Evolutionary conservation across 2,888 invertebrate genomes (phyloP).

Genomic region (Drosophila tanythrix): DNA sequence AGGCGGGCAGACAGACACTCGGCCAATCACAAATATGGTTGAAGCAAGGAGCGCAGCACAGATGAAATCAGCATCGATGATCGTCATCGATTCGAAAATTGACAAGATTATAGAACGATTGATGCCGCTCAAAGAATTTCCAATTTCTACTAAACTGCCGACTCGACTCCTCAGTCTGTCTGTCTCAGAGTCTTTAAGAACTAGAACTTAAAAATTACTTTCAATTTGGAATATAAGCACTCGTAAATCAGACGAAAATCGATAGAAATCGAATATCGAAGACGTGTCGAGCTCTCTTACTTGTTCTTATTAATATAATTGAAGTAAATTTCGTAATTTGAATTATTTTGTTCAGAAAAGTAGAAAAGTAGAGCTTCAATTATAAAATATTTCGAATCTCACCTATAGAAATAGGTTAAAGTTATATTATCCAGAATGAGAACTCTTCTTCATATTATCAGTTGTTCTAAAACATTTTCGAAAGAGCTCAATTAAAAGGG

Average conservation of each 20-base stretch:
- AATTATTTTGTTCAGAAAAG: not conserved
- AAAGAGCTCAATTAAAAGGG: not conserved
- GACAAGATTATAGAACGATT: not conserved
- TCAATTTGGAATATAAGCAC: not conserved
- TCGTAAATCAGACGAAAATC: not conserved
- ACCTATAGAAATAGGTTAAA: not conserved
- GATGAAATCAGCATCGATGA: conserved; percentile 3
- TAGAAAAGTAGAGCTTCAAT: not conserved
- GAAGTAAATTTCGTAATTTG: not conserved
- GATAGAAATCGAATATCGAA: not conserved
- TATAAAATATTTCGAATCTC: not conserved
- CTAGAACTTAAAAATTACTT: too few species aligned
- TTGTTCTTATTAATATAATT: not conserved
- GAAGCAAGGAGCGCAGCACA: conserved; percentile 13
- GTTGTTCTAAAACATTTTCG: not conserved
- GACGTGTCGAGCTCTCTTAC: not conserved
- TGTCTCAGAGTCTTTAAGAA: not conserved
- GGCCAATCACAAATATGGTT: conserved; percentile 16
- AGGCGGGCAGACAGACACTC: conserved; percentile 1
- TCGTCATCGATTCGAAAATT: not conserved
- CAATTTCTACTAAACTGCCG: not conserved
- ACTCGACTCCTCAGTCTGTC: not conserved
- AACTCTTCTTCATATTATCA: not conserved
- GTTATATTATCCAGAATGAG: not conserved
- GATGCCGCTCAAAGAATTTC: not conserved